Evolutionary conservation across 2,797 vertebrate genomes (phyloP).

Genomic region (Corythornis leucogaster): DNA sequence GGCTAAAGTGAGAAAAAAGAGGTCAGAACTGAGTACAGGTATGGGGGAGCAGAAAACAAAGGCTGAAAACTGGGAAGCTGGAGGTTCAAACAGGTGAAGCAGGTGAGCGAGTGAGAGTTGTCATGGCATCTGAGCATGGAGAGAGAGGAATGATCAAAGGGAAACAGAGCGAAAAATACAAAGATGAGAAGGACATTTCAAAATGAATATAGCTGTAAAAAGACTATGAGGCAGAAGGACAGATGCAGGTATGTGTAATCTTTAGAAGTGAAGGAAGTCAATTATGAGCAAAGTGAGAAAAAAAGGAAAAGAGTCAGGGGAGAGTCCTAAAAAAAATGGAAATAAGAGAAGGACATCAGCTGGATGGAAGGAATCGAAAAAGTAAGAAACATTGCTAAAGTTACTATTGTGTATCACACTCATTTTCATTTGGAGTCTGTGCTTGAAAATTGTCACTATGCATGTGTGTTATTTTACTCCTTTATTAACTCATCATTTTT

Average conservation of each 20-base stretch:
- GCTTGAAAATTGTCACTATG: background rate
- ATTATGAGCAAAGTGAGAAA: background rate
- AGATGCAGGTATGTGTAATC: background rate
- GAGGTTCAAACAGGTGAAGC: background rate
- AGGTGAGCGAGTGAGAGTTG: background rate
- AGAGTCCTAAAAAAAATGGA: background rate
- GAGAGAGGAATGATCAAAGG: background rate
- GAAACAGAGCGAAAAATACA: background rate
- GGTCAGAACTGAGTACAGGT: background rate
- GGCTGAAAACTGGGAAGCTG: background rate
- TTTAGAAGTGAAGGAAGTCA: background rate
- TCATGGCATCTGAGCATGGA: background rate
- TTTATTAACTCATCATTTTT: background rate
- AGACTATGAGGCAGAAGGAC: background rate
- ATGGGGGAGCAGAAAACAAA: background rate
- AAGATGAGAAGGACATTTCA: background rate
- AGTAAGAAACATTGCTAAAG: background rate
- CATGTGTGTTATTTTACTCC: background rate
- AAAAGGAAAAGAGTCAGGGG: background rate
- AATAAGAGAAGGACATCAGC: background rate
- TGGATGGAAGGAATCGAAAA: background rate
- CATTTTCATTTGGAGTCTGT: background rate
- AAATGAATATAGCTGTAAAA: background rate
- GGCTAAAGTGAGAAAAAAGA: background rate
- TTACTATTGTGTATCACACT: background rate